Evolutionary conservation across 2,888 invertebrate genomes (phyloP).

Genomic region (Aphodius sticticus): DNA sequence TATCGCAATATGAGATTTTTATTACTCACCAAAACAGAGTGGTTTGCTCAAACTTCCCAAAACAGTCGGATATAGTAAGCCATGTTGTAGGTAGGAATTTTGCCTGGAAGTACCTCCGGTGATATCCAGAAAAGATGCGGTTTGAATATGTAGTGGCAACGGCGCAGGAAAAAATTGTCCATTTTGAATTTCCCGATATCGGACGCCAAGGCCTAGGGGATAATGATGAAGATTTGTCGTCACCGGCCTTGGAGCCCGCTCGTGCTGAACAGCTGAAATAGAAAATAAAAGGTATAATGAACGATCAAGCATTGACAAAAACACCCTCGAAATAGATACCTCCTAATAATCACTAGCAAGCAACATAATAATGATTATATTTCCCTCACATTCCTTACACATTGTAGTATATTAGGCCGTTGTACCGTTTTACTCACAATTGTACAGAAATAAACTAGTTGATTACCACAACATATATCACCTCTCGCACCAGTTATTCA

Average conservation of each 20-base stretch:
- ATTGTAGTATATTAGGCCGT: no score
- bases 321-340: no score
- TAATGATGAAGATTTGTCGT: constrained; percentile 54
- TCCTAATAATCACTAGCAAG: no score
- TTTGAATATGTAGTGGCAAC: constrained; percentile 53
- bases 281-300: background rate
- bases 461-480: no score
- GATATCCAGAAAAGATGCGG: constrained; percentile 34
- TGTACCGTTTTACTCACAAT: no score
- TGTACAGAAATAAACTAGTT: no score
- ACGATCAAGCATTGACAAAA: no score
- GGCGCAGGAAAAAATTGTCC: constrained; percentile 48
- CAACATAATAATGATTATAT: no score
- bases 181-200: constrained; percentile 51
- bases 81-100: constrained; percentile 53
- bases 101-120: constrained; percentile 35
- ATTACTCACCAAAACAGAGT: constrained; percentile 31
- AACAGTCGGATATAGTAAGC: constrained; percentile 55
- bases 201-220: constrained; percentile 50
- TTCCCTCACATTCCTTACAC: no score
- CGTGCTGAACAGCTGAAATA: constrained; percentile 86
- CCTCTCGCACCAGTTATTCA: no score
- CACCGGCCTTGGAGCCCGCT: constrained; percentile 78
- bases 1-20: background rate
- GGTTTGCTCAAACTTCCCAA: constrained; percentile 59